Base-by-base conservation (phyloP, 2,888 invertebrate genomes). In the Mechanitis mazaeus region DNA sequence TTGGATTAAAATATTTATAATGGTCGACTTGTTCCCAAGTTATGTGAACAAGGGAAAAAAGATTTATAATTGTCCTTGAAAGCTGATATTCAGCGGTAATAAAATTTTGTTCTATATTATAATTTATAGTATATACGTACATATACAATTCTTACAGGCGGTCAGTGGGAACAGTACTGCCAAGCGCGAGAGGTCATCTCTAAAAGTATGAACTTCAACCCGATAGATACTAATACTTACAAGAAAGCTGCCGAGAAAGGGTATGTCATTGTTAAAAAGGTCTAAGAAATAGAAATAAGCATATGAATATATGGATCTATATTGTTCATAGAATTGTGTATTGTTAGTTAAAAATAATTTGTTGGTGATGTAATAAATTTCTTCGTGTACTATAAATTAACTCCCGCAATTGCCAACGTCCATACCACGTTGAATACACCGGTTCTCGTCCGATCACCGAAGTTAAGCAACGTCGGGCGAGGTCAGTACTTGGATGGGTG, bases 361-460 rank as follows among this genome's bases (percentile, higher is more conserved):
- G 31, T 54, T 28, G 3, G 54, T 11, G 5, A 31, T 20, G 3
- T 50, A 9, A 12, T 28, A 7, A 7, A 50, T 9, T 50, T 28
- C 20, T 28, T 50, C 31, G 2, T 50, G 50, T 9, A 20, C 31
- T 2, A 20, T 5, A 50, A 50, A 28, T 58, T 12, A 3, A 5
- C 5, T 55, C 5, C 1, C 5, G 1, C 47, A 45, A 3, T 71
- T 62, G 74, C 73, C 76, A 77, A 79, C 78, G 83, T 83, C 81
- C 84, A 84, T 83, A 85, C 84, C 77, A 85, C 77, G 83, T 83
- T 85, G 84, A 85, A 83, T 70, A 82, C 85, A 84, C 85, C 84
- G 85, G 84, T 84, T 86, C 85, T 86, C 86, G 85, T 87, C 86
- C 85, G 86, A 87, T 87, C 86, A 87, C 87, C 85, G 86, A 85